phyloP scores from a whole-genome alignment of 1,140 invertebrate species.

The Tetramorium simillimum region DNA sequence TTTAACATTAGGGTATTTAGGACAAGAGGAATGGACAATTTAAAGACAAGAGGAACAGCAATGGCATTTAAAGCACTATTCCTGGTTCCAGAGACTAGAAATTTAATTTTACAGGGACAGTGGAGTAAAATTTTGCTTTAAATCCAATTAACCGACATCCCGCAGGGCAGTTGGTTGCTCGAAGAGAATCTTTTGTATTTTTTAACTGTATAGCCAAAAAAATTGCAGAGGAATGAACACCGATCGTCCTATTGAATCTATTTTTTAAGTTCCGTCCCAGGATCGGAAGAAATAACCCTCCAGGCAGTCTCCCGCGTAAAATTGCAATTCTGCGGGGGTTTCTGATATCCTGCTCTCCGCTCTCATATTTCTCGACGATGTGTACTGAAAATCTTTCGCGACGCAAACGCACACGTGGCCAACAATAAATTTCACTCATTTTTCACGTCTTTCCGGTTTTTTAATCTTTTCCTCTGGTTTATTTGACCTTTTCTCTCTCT shows the following conservation, averaged over 20 bases:
- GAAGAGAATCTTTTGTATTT: neutral
- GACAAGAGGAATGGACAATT: too few species aligned
- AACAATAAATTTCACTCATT: conserved; percentile 12
- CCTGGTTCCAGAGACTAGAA: neutral
- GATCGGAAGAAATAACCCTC: neutral
- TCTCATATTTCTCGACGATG: conserved; percentile 9
- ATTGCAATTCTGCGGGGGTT: conserved; percentile 14
- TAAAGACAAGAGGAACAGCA: neutral
- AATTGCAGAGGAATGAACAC: neutral
- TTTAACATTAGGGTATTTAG: neutral
- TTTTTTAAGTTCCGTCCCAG: conserved; percentile 15
- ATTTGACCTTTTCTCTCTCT: neutral
- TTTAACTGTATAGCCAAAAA: conserved; percentile 6
- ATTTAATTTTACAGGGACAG: neutral
- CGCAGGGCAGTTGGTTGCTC: neutral
- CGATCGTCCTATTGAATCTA: neutral
- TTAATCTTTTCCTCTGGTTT: conserved; percentile 6
- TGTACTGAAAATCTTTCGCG: conserved; percentile 27
- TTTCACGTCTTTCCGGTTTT: conserved; percentile 1
- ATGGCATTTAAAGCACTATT: neutral
- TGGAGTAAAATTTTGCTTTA: neutral
- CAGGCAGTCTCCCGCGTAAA: conserved; percentile 22
- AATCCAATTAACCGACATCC: conserved; percentile 1
- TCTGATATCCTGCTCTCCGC: neutral
- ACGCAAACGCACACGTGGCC: neutral